Base-by-base conservation (phyloP, 2,797 vertebrate genomes). In the Malurus leucopterus region DNA sequence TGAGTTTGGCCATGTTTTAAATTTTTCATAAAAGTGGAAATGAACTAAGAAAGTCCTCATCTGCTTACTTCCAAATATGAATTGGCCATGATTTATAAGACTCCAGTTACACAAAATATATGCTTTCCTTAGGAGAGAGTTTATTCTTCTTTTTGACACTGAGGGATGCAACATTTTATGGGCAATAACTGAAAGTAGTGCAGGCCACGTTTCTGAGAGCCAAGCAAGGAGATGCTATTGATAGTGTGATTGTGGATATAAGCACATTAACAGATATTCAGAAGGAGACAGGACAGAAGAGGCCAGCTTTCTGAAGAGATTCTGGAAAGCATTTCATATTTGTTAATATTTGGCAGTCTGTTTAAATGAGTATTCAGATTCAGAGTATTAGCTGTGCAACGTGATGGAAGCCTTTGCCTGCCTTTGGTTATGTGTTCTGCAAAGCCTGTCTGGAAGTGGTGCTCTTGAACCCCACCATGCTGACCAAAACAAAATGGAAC, bases 11-110 rank as follows among this genome's bases (percentile, higher is more conserved):
- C 18, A 41, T 69, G 73, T 76, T 91, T 90, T 90, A 76, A 55
- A 79, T 93, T 94, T 94, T 93, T 89, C 82, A 75, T 93, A 70
- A 80, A 91, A 78, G 40, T 50, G 58, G 62, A 88, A 92, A 84
- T 81, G 22, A 94, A 81, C 57, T 40, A 57, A 88, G 81, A 86
- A 70, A 88, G 38, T 20, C 70, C 63, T 90, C 79, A 69, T 91
- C 62, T 85, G 47, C 65, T 79, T 59, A 61, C 67, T 95, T 95
- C 85, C 90, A 91, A 86, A 75, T 92, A 80, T 77, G 94, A 91
- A 87, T 84, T 88, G 11, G 32, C 57, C 70, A 23, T 84, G 69
- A 91, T 92, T 92, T 84, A 61, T 81, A 91, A 84, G 63, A 55
- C 21, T 92, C 22, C 21, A 80, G 43, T 89, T 89, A 55, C 54